Percentiles rank a stretch among this genome's conserved stretches.
phyloP scores from a whole-genome alignment of 2,113 vertebrate genomes.

The Nymphicus hollandicus region DNA sequence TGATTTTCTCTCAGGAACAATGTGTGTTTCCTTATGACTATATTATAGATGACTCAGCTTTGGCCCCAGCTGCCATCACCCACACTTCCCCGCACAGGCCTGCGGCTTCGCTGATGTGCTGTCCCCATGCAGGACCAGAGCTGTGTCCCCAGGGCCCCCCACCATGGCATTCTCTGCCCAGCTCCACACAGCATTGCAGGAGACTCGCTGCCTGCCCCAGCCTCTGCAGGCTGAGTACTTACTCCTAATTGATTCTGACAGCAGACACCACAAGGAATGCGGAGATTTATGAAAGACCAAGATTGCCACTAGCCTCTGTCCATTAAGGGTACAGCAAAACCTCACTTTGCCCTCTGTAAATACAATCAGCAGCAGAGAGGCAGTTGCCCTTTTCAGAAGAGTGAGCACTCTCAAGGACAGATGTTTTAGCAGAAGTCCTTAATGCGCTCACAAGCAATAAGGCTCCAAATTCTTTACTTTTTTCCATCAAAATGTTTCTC shows the following conservation, averaged over 20 bases:
- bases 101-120: neutral
- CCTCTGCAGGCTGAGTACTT: neutral
- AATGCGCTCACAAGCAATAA: neutral
- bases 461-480: neutral
- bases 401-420: neutral
- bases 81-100: neutral
- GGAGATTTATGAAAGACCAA: conserved; percentile 47
- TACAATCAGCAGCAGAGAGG: conserved; percentile 23
- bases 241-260: conserved; percentile 35
- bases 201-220: neutral
- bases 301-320: conserved; percentile 42
- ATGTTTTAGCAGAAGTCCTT: conserved; percentile 1
- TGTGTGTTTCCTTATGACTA: conserved; percentile 44
- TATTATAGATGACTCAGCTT: conserved; percentile 40
- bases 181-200: neutral
- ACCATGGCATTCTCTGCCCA: neutral
- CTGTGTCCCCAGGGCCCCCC: neutral
- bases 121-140: neutral
- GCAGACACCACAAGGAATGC: neutral
- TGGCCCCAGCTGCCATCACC: neutral
- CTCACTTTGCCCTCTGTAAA: conserved; percentile 34
- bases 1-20: conserved; percentile 61
- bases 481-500: neutral
- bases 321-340: neutral
- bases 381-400: conserved; percentile 48